Evolutionary conservation across 2,113 vertebrate genomes (phyloP), one percentile per base, ranked within the genome.

Genomic region (Grantiella picta): DNA sequence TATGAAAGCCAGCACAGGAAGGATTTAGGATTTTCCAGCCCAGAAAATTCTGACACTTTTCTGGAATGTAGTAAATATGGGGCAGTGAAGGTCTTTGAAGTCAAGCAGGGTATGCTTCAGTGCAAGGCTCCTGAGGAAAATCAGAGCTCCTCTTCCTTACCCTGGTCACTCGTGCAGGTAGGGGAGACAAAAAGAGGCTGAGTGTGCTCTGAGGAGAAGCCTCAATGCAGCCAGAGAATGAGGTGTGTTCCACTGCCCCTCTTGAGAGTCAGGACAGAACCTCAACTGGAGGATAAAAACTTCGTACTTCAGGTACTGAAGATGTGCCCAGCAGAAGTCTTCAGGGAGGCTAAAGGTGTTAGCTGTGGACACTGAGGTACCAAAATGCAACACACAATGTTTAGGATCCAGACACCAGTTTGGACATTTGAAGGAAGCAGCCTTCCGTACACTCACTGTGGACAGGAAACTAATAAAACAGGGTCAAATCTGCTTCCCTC

Each of bases 1-100:
- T 73, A 82, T 52, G 68, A 93, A 83, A 90, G 76, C 70, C 29
- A 23, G 36, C 28, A 88, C 71, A 90, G 69, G 90, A 96, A 95
- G 33, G 35, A 93, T 88, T 94, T 77, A 80, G 47, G 42, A 61
- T 66, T 79, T 83, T 90, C 28, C 45, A 94, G 88, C 68, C 90
- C 66, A 88, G 59, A 97, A 92, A 80, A 73, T 82, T 90, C 79
- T 88, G 54, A 59, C 82, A 63, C 28, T 77, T 92, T 33, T 33
- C 33, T 77, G 79, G 82, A 92, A 88, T 92, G 85, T 77, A 38
- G 88, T 90, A 90, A 88, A 86, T 70, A 59, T 1, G 5, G 50
- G 50, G 59, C 63, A 77, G 10, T 53, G 71, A 65, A 91, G 47
- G 25, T 17, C 82, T 95, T 90, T 94, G 79, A 94, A 88, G 54